A percentile compares a stretch with the other conserved stretches of the same genome.
Evolutionary conservation across 2,888 invertebrate genomes (phyloP).

Genomic region (Hirtodrosophila duncani): DNA sequence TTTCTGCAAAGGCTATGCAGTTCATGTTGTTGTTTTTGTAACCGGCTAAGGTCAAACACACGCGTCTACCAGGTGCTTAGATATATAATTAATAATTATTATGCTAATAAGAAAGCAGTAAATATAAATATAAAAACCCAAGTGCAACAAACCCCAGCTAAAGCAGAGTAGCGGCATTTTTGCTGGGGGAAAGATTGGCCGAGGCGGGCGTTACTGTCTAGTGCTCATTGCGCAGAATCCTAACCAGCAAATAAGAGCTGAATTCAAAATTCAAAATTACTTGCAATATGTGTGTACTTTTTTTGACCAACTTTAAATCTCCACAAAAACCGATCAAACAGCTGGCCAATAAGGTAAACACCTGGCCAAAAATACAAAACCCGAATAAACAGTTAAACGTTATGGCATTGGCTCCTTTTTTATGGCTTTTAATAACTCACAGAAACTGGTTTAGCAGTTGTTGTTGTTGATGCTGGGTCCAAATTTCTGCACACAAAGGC

Average conservation of each 20-base stretch:
- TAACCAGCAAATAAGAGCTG: background rate
- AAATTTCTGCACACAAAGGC: too few species aligned
- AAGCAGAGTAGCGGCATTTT: slow-evolving; percentile 22
- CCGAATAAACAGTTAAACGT: slow-evolving; percentile 23
- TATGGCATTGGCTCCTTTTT: slow-evolving; percentile 13
- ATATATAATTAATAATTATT: too few species aligned
- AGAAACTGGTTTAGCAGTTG: slow-evolving; percentile 20
- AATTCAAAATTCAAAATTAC: background rate
- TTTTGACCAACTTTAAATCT: slow-evolving; percentile 13
- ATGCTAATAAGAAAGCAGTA: too few species aligned
- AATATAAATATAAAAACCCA: slow-evolving; percentile 10
- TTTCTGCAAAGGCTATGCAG: background rate
- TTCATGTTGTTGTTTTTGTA: background rate
- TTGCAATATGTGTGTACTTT: slow-evolving; percentile 3
- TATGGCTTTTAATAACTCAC: slow-evolving; percentile 15
- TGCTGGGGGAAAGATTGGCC: background rate
- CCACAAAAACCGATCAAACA: too few species aligned
- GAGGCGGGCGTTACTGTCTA: too few species aligned
- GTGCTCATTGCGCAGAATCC: too few species aligned
- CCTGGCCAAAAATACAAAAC: slow-evolving; percentile 23
- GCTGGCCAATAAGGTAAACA: slow-evolving; percentile 19
- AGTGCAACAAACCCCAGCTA: background rate
- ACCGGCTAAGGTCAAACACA: too few species aligned
- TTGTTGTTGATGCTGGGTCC: background rate
- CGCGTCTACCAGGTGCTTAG: too few species aligned